phyloP scores from a whole-genome alignment of 2,888 invertebrate species.

The Chymomyza fuscimana region DNA sequence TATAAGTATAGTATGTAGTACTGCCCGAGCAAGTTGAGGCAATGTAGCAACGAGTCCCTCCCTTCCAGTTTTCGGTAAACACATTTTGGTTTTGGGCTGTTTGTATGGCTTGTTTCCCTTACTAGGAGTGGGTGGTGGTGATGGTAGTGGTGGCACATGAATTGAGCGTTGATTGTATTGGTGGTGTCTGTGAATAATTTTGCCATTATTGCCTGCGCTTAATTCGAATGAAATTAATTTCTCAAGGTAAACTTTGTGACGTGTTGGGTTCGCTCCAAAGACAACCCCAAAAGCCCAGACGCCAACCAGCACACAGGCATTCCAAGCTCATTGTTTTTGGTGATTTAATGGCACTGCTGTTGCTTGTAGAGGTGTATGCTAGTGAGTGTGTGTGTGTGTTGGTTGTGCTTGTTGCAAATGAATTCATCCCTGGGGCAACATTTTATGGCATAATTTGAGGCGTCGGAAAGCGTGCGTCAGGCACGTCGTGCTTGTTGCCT shows the following conservation, averaged over 20 bases:
- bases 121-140: not conserved
- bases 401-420: conserved; percentile 49
- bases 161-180: conserved; percentile 51
- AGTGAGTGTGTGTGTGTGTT: conserved; percentile 13
- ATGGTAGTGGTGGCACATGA: conserved; percentile 1
- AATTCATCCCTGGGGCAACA: conserved; percentile 72
- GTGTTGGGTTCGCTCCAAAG: conserved; percentile 34
- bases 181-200: conserved; percentile 73
- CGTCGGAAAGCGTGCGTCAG: conserved; percentile 64
- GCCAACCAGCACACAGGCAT: not conserved
- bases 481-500: conserved; percentile 10
- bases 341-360: conserved; percentile 60
- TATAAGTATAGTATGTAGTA: not conserved
- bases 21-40: not conserved
- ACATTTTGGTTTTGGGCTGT: conserved; percentile 48
- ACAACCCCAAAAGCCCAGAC: conserved; percentile 13
- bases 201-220: conserved; percentile 71
- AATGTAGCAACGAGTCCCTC: conserved; percentile 29
- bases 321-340: conserved; percentile 67
- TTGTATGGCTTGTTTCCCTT: not conserved
- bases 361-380: conserved; percentile 10
- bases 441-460: conserved; percentile 73
- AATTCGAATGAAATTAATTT: conserved; percentile 73
- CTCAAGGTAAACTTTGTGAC: conserved; percentile 69
- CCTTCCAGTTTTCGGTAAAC: conserved; percentile 45